These are phyloP conservation scores for Melanotaenia pygmaea DNA, from an alignment of 2,797 vertebrate species.

Conservation along the genomic window DNA sequence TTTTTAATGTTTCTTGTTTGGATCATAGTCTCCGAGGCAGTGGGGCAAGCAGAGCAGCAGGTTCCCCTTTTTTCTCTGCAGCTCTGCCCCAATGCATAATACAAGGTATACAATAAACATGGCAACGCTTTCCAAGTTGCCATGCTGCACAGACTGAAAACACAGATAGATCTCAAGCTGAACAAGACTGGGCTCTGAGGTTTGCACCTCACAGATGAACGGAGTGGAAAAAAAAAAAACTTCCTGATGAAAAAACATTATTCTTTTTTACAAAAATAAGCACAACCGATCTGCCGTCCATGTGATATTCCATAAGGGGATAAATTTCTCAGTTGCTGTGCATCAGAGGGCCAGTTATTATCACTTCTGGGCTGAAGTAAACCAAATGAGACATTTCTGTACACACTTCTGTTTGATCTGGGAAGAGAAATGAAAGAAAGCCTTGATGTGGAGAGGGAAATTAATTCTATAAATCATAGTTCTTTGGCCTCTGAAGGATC, in stretches of 20 bases:
- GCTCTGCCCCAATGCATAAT: constrained; percentile 20
- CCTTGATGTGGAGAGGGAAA: constrained; percentile 39
- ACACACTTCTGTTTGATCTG: constrained; percentile 10
- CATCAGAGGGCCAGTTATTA: constrained; percentile 17
- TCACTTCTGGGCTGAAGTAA: constrained; percentile 29
- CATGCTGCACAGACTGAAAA: constrained; percentile 3
- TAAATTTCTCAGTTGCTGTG: constrained; percentile 31
- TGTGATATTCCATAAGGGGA: background rate
- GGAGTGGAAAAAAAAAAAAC: background rate
- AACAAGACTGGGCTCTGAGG: constrained; percentile 22
- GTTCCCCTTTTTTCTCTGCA: constrained; percentile 10
- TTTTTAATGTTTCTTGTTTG: constrained; percentile 6
- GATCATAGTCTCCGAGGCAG: constrained; percentile 4
- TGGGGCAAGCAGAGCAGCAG: constrained; percentile 9
- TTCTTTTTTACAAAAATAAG: background rate
- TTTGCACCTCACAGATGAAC: constrained; percentile 5
- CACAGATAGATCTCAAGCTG: background rate
- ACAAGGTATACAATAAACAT: constrained; percentile 20
- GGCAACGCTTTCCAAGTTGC: background rate
- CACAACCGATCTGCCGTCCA: accelerated
- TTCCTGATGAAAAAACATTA: constrained; percentile 14
- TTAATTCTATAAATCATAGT: constrained; percentile 19
- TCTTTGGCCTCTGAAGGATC: constrained; percentile 14
- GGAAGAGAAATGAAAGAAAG: background rate
- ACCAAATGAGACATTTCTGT: constrained; percentile 30